phyloP scores from a whole-genome alignment of 2,888 invertebrate genomes.

The Tolmerus cingulatus region DNA sequence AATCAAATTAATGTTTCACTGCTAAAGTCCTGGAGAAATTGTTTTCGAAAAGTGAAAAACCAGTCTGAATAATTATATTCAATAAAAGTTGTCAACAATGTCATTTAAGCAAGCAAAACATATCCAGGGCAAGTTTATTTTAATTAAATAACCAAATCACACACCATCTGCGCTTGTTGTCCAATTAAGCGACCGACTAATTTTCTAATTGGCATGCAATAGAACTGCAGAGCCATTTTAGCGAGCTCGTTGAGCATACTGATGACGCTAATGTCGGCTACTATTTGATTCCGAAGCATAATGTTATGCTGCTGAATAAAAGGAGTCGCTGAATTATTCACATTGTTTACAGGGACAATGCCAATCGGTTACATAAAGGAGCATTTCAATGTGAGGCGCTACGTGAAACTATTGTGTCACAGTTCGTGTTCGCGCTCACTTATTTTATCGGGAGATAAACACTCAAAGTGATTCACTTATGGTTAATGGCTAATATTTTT shows the following conservation, averaged over 20 bases:
- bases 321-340: not conserved
- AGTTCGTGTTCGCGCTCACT: not conserved
- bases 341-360: not conserved
- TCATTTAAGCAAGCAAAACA: not conserved
- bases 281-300: not conserved
- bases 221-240: not conserved
- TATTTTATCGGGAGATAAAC: not conserved
- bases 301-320: not conserved
- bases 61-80: not conserved
- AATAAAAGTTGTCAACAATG: not conserved
- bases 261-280: not conserved
- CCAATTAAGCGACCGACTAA: not conserved
- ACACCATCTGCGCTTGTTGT: not conserved
- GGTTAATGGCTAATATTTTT: not conserved
- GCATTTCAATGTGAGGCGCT: not conserved
- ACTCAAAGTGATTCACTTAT: not conserved
- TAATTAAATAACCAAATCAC: not conserved
- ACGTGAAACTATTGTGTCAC: not conserved
- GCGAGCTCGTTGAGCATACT: not conserved
- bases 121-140: not conserved
- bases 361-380: not conserved
- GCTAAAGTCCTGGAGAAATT: not conserved
- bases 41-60: not conserved
- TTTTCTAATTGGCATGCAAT: not conserved
- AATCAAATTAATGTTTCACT: not conserved